Conservation (phyloP, 2,888 invertebrate species). For the Tipula confusa region DNA sequence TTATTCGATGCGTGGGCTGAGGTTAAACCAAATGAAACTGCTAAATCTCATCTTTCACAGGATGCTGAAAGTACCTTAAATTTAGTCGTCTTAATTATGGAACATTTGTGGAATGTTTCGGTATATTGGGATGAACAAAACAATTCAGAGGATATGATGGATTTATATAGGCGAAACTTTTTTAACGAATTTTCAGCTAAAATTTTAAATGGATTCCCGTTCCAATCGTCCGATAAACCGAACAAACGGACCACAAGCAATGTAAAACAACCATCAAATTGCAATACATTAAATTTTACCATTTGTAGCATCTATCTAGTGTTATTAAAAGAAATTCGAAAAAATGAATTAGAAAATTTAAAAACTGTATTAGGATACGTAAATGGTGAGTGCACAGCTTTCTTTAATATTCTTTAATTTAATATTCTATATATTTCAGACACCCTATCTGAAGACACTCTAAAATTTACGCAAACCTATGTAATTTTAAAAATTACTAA, state of each 20-base stretch:
- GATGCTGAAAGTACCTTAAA: conserved; percentile 63
- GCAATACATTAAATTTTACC: not conserved
- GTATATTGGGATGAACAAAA: conserved; percentile 42
- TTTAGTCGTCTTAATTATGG: conserved; percentile 59
- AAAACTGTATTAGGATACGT: not conserved
- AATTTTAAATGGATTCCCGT: conserved; percentile 42
- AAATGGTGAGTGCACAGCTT: not conserved
- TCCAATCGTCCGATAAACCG: conserved; percentile 39
- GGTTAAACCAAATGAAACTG: conserved; percentile 55
- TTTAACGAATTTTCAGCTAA: not conserved
- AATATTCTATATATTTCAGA: not conserved
- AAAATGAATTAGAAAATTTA: not conserved
- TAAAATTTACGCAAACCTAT: not conserved
- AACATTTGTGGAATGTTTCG: conserved; percentile 56
- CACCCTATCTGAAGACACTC: not conserved
- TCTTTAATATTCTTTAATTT: not conserved
- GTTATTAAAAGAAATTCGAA: not conserved
- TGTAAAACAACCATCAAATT: not conserved
- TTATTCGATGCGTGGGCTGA: conserved; percentile 83
- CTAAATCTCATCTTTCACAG: conserved; percentile 50
- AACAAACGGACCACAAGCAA: not conserved
- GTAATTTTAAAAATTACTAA: not conserved
- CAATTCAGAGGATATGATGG: conserved; percentile 48
- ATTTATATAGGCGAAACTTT: conserved; percentile 46
- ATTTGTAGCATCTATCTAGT: not conserved